Conservation (phyloP, 2,113 vertebrate species). For the Oncorhynchus kisutch region DNA sequence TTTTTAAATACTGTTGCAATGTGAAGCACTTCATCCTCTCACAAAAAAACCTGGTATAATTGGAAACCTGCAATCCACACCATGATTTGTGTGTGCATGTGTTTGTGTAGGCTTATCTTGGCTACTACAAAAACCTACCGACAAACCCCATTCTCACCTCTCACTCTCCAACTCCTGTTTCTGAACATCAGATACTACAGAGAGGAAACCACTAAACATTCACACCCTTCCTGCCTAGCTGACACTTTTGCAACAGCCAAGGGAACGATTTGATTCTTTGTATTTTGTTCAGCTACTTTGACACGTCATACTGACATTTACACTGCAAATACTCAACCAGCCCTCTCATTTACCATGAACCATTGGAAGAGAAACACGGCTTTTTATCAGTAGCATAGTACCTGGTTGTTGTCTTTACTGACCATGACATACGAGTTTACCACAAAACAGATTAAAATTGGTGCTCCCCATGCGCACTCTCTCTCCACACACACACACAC, state of each 20-base stretch:
- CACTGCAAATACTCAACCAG: not conserved
- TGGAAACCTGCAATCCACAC: not conserved
- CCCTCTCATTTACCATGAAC: not conserved
- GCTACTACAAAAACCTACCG: slow-evolving; percentile 61
- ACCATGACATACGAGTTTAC: not conserved
- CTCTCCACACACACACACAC: not conserved
- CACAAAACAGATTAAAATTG: not conserved
- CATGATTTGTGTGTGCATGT: not conserved
- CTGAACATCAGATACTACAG: slow-evolving; percentile 60
- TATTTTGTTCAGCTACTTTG: not conserved
- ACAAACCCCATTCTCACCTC: slow-evolving; percentile 66
- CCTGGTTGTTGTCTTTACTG: not conserved
- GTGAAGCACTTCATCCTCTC: not conserved
- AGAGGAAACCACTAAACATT: slow-evolving; percentile 75
- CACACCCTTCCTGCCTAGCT: slow-evolving; percentile 75
- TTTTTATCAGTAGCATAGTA: not conserved
- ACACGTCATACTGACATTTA: not conserved
- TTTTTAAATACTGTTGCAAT: not conserved
- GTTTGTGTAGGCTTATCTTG: not conserved
- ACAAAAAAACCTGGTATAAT: not conserved
- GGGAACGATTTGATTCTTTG: not conserved
- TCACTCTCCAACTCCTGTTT: slow-evolving; percentile 31
- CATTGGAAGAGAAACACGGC: not conserved
- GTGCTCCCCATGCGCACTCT: not conserved
- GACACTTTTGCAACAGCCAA: slow-evolving; percentile 44